Evolutionary conservation across 2,113 vertebrate species (phyloP), one percentile per base, ranked within the genome.

Genomic region (Mionectes macconnelli): DNA sequence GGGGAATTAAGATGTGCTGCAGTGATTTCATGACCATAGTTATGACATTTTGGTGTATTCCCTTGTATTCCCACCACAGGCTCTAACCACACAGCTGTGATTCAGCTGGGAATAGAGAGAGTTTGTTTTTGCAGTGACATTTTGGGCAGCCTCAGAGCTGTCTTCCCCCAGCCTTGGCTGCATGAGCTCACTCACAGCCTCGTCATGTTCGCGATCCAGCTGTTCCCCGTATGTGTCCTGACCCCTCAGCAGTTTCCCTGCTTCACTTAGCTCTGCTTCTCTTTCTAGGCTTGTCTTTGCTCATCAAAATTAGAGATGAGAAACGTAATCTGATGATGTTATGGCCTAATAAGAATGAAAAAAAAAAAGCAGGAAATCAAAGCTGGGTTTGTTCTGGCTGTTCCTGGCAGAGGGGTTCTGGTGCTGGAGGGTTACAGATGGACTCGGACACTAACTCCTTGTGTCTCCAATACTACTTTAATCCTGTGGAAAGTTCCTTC

Each of bases 121-220:
- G 25, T 39, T 89, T 62, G 55, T 67, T 72, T 53, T 72, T 53
- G 52, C 84, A 67, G 81, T 50, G 93, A 66, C 59, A 55, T 91
- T 87, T 55, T 67, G 95, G 87, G 87, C 53, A 93, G 87, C 50
- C 87, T 59, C 25, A 53, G 84, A 74, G 73, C 84, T 80, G 91
- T 57, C 50, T 92, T 37, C 1, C 59, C 16, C 59, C 21, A 3
- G 30, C 25, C 72, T 30, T 53, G 40, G 91, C 93, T 62, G 76
- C 47, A 33, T 89, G 91, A 96, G 76, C 93, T 96, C 89, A 57
- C 27, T 56, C n/a, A 0, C 23, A 45, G 83, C 37, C 79, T 45
- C 52, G 56, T 63, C 2, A 0, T 3, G 4, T 68, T 73, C 20
- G 49, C 0, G 0, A 19, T 76, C 64, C 94, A 83, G 93, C 76